Conservation (phyloP, 2,113 vertebrate species). For the Passerina amoena region DNA sequence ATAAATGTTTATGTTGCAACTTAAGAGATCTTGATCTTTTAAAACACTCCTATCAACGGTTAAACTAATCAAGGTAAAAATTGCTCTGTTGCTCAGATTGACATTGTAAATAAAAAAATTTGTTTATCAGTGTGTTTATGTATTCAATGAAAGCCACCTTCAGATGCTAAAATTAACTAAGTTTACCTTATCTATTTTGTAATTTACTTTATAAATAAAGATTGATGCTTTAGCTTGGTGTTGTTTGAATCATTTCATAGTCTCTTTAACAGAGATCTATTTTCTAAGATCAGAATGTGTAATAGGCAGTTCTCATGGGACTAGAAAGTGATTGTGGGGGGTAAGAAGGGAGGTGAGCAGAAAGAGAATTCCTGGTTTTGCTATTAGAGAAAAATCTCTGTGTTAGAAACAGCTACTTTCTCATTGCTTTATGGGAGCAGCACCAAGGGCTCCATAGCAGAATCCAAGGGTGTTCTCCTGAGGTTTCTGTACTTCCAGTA, state of each 20-base stretch:
- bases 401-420: not conserved
- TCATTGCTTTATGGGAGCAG: not conserved
- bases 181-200: conserved; percentile 27
- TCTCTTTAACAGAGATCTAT: not conserved
- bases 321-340: not conserved
- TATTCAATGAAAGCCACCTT: not conserved
- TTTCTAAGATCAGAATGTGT: no score
- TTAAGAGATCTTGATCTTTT: not conserved
- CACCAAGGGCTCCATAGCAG: not conserved
- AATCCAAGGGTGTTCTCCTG: not conserved
- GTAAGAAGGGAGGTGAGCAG: not conserved
- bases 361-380: not conserved
- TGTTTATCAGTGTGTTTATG: not conserved
- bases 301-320: not conserved
- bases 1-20: not conserved
- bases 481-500: not conserved
- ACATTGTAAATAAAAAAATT: not conserved
- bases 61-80: not conserved
- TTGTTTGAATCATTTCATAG: not conserved
- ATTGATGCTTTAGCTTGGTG: not conserved
- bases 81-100: not conserved
- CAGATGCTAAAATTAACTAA: conserved; percentile 7
- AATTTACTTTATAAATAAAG: conserved; percentile 65
- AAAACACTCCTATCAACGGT: not conserved
- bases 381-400: not conserved